A percentile compares a stretch with the other conserved stretches of the same genome.
Evolutionary conservation across 2,113 vertebrate genomes (phyloP).

Genomic region (Ondatra zibethicus): DNA sequence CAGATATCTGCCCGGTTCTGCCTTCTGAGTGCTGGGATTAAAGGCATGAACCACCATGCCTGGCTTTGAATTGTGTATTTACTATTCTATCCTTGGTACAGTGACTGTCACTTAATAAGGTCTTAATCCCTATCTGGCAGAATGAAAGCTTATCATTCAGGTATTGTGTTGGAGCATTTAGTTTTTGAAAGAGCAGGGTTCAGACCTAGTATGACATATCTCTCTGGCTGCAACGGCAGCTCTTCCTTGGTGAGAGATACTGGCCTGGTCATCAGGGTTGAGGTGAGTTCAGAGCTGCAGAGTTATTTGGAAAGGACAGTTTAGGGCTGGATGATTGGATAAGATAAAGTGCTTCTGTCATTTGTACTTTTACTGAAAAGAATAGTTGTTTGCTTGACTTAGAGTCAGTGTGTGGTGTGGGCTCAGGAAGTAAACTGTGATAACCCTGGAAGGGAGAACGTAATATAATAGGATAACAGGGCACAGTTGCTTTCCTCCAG

Average conservation of each 20-base stretch:
- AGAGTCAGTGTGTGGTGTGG: not conserved
- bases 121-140: not conserved
- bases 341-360: not conserved
- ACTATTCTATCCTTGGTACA: not conserved
- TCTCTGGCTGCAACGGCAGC: not conserved
- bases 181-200: not conserved
- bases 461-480: not conserved
- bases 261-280: not conserved
- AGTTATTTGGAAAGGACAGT: not conserved
- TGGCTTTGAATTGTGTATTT: not conserved
- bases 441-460: constrained; percentile 45
- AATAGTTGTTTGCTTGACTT: constrained; percentile 7
- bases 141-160: not conserved
- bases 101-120: not conserved
- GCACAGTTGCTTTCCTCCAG: not conserved
- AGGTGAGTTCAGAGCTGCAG: not conserved
- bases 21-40: not conserved
- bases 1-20: not conserved
- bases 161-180: not conserved
- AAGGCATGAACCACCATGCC: not conserved
- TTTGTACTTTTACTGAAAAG: constrained; percentile 28
- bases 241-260: not conserved
- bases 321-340: not conserved
- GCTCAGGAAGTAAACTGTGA: constrained; percentile 47
- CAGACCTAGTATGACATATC: constrained; percentile 30